Base-by-base conservation (phyloP, 1,140 invertebrate species). In the Zaprionus lachaisei region DNA sequence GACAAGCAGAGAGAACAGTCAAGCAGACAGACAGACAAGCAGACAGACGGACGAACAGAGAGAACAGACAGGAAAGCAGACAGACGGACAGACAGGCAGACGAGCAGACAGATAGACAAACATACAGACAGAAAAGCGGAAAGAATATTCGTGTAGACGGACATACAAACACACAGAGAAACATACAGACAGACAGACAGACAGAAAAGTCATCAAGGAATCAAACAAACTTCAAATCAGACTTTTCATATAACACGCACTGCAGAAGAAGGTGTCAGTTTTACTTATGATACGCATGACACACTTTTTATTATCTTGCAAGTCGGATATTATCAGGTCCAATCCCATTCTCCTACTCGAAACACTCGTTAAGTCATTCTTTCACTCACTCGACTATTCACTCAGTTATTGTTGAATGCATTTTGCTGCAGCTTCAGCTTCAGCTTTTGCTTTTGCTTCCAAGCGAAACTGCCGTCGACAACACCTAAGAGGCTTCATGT, bases 401-500 rank as follows among this genome's bases (percentile, higher is more conserved):
- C 47, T 64, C 41, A 24, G 11, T 57, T 66, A 62, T 70, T 51
- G 64, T 58, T 61, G 56, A 64, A 71, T 70, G 60, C 72, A 62
- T 56, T 58, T 56, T 68, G 28, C 34, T 69, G 64, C 65, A 47
- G 41, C n/a, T n/a, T 62, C 69, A 51, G 20, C 20, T 20, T 20
- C 24, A 26, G n/a, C 58, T 62, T 60, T 72, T 57, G 63, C 58
- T 69, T 68, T 74, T 74, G 64, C 74, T 80, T 80, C 77, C 69
- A 65, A 73, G 51, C 69, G 34, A 68, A 77, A 66, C 44, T 41
- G 74, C 63, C 68, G 63, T 66, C 66, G 66, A 79, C 63, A 57
- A 72, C 68, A 77, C 78, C 74, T 77, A 80, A 80, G 74, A 73
- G 74, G 74, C 77, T 80, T 80, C 69, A 58, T 41, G 24, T 58